Evolutionary conservation across 2,888 invertebrate species (phyloP).

Genomic region (Microplitis deprimator): DNA sequence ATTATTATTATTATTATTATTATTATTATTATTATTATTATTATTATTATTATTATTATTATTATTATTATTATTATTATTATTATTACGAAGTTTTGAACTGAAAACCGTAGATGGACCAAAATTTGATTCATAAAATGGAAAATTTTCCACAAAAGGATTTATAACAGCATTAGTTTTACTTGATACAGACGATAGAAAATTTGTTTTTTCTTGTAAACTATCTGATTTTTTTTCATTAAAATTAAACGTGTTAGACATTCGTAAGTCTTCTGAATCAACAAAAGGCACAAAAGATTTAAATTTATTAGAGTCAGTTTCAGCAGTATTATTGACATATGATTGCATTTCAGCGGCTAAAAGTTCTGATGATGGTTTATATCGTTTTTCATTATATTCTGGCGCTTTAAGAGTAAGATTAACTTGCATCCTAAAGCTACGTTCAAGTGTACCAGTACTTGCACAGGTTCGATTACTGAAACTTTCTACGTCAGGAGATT

Average conservation of each 20-base stretch:
- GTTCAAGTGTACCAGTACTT: slow-evolving; percentile 59
- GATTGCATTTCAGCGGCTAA: slow-evolving; percentile 29
- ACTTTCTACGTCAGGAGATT: slow-evolving; percentile 18
- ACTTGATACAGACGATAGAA: slow-evolving; percentile 15
- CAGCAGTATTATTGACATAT: not conserved
- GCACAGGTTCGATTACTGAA: slow-evolving; percentile 46
- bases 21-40: slow-evolving; percentile 24
- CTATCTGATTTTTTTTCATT: slow-evolving; percentile 6
- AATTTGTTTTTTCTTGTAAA: not conserved
- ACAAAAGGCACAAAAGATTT: slow-evolving; percentile 41
- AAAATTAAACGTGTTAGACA: not conserved
- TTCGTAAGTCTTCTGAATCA: slow-evolving; percentile 12
- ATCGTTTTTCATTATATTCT: slow-evolving; percentile 65
- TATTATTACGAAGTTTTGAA: slow-evolving; percentile 23
- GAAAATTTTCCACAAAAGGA: slow-evolving; percentile 56
- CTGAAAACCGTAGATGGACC: slow-evolving; percentile 56
- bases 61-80: slow-evolving; percentile 32
- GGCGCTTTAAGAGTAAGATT: slow-evolving; percentile 64
- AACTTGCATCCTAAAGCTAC: slow-evolving; percentile 61
- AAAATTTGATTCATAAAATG: slow-evolving; percentile 59
- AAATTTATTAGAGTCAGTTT: slow-evolving; percentile 25
- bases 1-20: not conserved
- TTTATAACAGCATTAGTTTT: slow-evolving; percentile 50
- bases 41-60: slow-evolving; percentile 33
- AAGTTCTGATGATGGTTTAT: slow-evolving; percentile 59